Percentiles rank a stretch among this genome's conserved stretches.
phyloP scores from a whole-genome alignment of 2,797 vertebrate genomes.

The Epinephelus awoara region DNA sequence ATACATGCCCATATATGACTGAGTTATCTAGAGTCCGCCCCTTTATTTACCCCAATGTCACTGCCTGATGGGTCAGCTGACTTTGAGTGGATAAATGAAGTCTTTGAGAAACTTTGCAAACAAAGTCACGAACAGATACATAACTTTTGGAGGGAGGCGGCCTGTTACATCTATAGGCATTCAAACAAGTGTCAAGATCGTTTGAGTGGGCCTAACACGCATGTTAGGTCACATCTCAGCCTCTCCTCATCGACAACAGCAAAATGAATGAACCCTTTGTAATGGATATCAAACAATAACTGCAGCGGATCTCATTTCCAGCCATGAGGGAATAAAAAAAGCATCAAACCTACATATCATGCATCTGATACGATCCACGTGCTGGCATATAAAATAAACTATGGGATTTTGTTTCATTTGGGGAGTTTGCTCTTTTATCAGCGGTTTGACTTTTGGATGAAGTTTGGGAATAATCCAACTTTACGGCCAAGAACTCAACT shows the following conservation, averaged over 20 bases:
- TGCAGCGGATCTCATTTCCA: constrained; percentile 76
- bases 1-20: constrained; percentile 14
- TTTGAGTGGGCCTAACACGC: constrained; percentile 35
- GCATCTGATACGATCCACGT: constrained; percentile 76
- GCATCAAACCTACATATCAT: constrained; percentile 69
- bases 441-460: constrained; percentile 34
- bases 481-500: constrained; percentile 48
- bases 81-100: not conserved
- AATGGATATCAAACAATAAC: constrained; percentile 82
- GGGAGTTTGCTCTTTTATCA: constrained; percentile 55
- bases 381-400: constrained; percentile 66
- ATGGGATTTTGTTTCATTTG: constrained; percentile 67
- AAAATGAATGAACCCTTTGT: constrained; percentile 71
- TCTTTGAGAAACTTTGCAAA: constrained; percentile 5
- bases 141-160: not conserved
- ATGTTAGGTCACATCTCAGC: constrained; percentile 49
- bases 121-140: not conserved
- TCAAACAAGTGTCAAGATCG: constrained; percentile 40
- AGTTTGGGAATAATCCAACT: constrained; percentile 52
- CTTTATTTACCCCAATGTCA: constrained; percentile 31
- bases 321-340: constrained; percentile 64
- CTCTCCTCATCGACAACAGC: not conserved
- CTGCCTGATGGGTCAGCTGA: constrained; percentile 24
- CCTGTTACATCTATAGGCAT: not conserved
- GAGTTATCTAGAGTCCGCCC: not conserved